Evolutionary conservation across 2,113 vertebrate species (phyloP), one percentile per base, ranked within the genome.

Genomic region (Bufo bufo): DNA sequence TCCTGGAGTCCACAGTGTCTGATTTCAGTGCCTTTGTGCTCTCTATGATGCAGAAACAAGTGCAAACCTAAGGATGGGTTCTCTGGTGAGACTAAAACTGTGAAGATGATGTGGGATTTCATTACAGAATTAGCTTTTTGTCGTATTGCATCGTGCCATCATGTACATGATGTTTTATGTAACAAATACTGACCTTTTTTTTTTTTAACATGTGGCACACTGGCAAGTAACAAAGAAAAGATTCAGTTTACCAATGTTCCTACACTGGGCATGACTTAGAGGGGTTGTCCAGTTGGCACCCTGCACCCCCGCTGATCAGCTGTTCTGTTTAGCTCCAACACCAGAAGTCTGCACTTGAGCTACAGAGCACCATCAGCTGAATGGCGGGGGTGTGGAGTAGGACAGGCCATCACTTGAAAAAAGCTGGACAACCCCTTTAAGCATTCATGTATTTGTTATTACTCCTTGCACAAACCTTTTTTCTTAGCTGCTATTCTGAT

Each of bases 11-110:
- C 45, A 63, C 33, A 47, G 8, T 63, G 11, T 63, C 56, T 10
- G 14, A 82, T 47, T 47, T 47, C 17, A 63, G 80, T 82, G 80
- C 80, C 80, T 82, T 82, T 82, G 43, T 65, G 80, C 45, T 82
- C 43, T 45, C 43, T 50, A n/a, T 82, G 19, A 82, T 49, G 43
- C 80, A 20, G 43, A 20, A 4, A 59, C 3, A 43, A 6, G 7
- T 82, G 4, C 58, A n/a, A n/a, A 17, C 17, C 59, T 82, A 49
- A 82, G 43, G 12, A 82, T 61, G 16, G 10, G 12, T 82, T 49
- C 4, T 63, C 23, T 65, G 4, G 49, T 33, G 49, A n/a, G 49
- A n/a, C 17, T 12, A n/a, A 78, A 54, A 78, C 23, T 78, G 77
- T 78, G 77, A 78, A 56, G 20, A 19, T 7, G 16, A 8, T 49